Conservation (phyloP, 2,888 invertebrate genomes). For the Flexamia atlantica region DNA sequence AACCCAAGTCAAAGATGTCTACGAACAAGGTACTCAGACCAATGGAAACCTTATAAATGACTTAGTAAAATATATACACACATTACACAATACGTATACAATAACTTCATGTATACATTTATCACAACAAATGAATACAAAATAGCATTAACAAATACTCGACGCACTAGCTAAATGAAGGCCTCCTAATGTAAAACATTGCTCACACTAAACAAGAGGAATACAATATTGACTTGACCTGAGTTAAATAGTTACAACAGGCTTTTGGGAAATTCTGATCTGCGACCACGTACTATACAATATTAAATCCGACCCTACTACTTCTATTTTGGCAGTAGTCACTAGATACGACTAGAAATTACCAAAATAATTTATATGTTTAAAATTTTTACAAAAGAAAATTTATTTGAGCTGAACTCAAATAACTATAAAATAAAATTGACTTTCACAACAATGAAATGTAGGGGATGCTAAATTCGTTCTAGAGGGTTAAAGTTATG, state of each 20-base stretch:
- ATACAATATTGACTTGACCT: not conserved
- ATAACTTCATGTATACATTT: constrained; percentile 49
- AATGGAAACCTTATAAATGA: constrained; percentile 32
- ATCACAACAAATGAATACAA: constrained; percentile 57
- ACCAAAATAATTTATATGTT: not conserved
- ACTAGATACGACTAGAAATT: constrained; percentile 39
- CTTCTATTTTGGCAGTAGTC: constrained; percentile 34
- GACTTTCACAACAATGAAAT: not conserved
- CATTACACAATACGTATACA: constrained; percentile 1
- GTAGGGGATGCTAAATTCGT: not conserved
- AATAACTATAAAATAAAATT: constrained; percentile 1
- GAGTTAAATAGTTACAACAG: not conserved
- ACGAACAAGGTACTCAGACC: constrained; percentile 16
- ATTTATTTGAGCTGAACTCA: constrained; percentile 16
- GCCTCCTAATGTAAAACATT: constrained; percentile 12
- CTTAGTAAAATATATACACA: constrained; percentile 44
- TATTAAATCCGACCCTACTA: not conserved
- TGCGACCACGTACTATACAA: not conserved
- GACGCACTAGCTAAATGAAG: constrained; percentile 21
- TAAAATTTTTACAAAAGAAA: not conserved
- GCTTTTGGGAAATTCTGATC: constrained; percentile 7
- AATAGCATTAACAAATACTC: constrained; percentile 47
- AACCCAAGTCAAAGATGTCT: constrained; percentile 11
- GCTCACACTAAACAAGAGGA: not conserved
- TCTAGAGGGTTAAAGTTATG: not conserved